Base-by-base conservation (phyloP, 2,797 vertebrate genomes). In the Oreonectes daqikongensis region DNA sequence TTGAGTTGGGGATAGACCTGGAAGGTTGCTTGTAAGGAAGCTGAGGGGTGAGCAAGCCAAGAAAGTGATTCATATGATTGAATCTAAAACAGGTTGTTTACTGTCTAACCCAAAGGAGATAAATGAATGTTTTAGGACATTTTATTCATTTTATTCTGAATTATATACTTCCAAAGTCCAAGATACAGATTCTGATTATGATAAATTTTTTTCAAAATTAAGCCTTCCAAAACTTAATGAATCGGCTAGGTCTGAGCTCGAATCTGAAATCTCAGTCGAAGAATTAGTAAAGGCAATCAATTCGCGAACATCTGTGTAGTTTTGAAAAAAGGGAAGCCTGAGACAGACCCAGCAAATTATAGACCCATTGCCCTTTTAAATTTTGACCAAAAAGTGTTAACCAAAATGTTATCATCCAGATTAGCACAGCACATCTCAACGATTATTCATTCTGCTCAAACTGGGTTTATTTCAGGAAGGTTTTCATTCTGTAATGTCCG, bases 381-480 rank as follows among this genome's bases (percentile, higher is more conserved):
- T 8, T 50, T 18, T 22, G 20, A 63, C 26, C 28, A 50, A 26
- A n/a, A n/a, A n/a, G n/a, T n/a, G n/a, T n/a, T n/a, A n/a, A n/a
- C n/a, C 14, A 69, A 63, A 22, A 40, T 69, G 22, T 18, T 77
- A 14, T 40, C 64, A 5, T 15, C 3, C 11, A 48, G 66, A 5
- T 12, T 70, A 50, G 55, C 66, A 10, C 60, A 52, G 8, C 14
- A 50, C 11, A 63, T 77, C 9, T 30, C 57, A 35, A 26, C 35
- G 22, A 77, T 77, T 77, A 26, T 77, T 4, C 44, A 77, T n/a
- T 28, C 15, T 18, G 44, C 70, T 3, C 57, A 70, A 53, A 77
- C 75, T 48, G 57, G 30, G 8, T 77, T 40, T 52, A 50, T 69
- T 35, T 28, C 57, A 18, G 75, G 15, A 38, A 69, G 28, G 18